Conservation (phyloP, 2,113 vertebrate genomes). For the Prolemur simus region DNA sequence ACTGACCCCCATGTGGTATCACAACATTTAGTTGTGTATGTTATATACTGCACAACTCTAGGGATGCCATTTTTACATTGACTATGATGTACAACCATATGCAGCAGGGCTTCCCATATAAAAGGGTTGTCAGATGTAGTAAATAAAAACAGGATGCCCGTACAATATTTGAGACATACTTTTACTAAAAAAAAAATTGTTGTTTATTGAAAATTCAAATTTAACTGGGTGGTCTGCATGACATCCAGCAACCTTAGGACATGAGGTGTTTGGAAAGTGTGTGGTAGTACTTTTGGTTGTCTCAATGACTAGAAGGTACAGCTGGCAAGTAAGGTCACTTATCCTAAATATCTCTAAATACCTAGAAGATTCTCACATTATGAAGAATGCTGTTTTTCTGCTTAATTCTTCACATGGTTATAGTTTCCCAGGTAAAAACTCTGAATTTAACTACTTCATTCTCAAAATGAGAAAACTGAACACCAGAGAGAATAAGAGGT, state of each 20-base stretch:
- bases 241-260: neutral
- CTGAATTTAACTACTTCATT: neutral
- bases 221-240: neutral
- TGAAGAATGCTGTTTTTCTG: neutral
- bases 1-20: neutral
- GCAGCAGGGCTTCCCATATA: neutral
- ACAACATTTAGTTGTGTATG: neutral
- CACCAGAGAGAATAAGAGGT: neutral
- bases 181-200: neutral
- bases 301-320: neutral
- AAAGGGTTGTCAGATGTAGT: neutral
- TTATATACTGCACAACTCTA: neutral
- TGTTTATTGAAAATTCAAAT: neutral
- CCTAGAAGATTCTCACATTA: neutral
- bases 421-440: neutral
- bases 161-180: neutral
- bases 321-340: neutral
- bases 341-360: neutral
- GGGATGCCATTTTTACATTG: neutral
- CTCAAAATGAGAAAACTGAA: neutral
- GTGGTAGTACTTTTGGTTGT: neutral
- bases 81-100: neutral
- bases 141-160: neutral
- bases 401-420: conserved; percentile 7
- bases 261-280: neutral